Conservation (phyloP, 2,113 vertebrate species). For the Apistogramma diplotaenia region DNA sequence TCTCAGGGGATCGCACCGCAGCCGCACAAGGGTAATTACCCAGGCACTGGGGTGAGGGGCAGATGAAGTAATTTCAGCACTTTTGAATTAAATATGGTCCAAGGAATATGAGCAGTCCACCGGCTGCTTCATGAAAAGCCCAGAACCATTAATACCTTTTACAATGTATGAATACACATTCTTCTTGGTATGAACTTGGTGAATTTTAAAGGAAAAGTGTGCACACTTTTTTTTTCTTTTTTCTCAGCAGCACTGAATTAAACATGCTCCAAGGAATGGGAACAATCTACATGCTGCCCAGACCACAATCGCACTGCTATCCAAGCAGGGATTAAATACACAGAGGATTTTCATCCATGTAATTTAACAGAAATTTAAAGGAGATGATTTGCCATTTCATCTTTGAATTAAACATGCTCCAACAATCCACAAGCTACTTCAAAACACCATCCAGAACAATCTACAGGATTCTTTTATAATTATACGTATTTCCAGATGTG, state of each 20-base stretch:
- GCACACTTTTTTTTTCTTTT: constrained; percentile 5
- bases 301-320: constrained; percentile 2
- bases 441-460: neutral
- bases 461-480: neutral
- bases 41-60: constrained; percentile 24
- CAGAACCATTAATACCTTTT: neutral
- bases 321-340: constrained; percentile 26
- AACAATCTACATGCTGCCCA: constrained; percentile 7
- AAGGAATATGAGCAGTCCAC: constrained; percentile 30
- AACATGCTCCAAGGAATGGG: constrained; percentile 43
- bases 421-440: constrained; percentile 3
- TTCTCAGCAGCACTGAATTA: constrained; percentile 52
- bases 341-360: constrained; percentile 9
- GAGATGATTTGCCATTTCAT: constrained; percentile 13
- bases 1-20: constrained; percentile 10
- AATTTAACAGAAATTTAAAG: constrained; percentile 43
- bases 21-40: constrained; percentile 51
- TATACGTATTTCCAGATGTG: constrained; percentile 4
- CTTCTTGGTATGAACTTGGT: constrained; percentile 8
- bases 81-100: constrained; percentile 59
- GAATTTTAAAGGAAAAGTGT: constrained; percentile 22
- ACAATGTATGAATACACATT: neutral
- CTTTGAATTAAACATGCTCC: constrained; percentile 42
- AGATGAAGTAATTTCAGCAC: constrained; percentile 48
- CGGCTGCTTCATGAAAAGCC: constrained; percentile 1